These are phyloP conservation scores for Chaetorhynchus papuensis DNA, from an alignment of 2,113 vertebrate species.

Conservation along the genomic window DNA sequence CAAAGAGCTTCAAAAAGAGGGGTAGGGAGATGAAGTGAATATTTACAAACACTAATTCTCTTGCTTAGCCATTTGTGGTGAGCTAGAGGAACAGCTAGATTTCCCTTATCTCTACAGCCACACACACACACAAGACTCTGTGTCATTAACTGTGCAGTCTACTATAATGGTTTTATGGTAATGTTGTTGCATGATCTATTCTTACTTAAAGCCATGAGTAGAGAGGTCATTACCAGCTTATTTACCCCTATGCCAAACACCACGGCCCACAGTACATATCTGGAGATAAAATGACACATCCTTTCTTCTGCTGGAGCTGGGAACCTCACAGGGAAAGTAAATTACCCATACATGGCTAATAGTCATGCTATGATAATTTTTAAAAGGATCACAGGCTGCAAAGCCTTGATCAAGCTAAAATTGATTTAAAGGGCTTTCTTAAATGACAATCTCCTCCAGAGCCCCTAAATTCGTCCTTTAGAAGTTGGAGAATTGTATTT, in stretches of 20 bases:
- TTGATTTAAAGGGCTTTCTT: background rate
- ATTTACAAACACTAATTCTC: background rate
- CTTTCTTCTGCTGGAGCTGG: background rate
- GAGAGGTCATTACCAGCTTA: background rate
- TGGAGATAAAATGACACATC: background rate
- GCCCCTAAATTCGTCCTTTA: background rate
- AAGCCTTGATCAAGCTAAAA: background rate
- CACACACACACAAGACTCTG: background rate
- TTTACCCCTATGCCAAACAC: background rate
- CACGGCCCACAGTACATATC: accelerated
- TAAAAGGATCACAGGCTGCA: background rate
- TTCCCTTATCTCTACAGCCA: slow-evolving; percentile 1
- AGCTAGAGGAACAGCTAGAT: background rate
- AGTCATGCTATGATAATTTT: background rate
- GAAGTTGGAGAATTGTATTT: background rate
- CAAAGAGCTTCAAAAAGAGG: background rate
- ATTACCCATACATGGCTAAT: background rate
- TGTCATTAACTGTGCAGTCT: background rate
- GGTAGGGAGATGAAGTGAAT: background rate
- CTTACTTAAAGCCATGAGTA: background rate
- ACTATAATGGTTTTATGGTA: background rate
- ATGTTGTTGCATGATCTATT: background rate
- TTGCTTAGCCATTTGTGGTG: background rate
- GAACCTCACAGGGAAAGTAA: background rate
- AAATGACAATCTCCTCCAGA: background rate